Evolutionary conservation across 2,888 invertebrate genomes (phyloP).

Genomic region (Euzetes globulus): DNA sequence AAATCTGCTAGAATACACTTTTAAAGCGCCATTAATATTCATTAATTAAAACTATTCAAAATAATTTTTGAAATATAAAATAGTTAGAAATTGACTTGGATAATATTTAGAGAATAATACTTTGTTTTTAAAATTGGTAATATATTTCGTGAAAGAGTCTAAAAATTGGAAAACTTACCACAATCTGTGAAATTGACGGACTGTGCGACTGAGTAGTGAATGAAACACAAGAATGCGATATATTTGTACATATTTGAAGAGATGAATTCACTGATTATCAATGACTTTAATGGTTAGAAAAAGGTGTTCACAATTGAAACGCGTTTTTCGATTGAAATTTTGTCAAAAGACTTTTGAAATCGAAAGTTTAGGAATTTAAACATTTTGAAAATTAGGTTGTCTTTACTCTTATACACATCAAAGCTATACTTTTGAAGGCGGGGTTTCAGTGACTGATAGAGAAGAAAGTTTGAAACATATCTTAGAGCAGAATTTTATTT

Average conservation of each 20-base stretch:
- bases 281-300: not conserved
- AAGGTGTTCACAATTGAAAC: not conserved
- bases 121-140: too few species aligned
- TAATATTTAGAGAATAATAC: too few species aligned
- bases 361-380: constrained; percentile 11
- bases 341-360: constrained; percentile 20
- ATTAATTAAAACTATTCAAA: too few species aligned
- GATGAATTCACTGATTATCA: not conserved
- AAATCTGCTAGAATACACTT: too few species aligned
- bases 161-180: constrained; percentile 29
- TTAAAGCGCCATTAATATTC: too few species aligned
- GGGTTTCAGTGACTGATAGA: not conserved
- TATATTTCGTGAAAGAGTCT: too few species aligned
- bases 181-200: constrained; percentile 38
- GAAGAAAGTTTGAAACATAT: not conserved
- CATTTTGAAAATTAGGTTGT: constrained; percentile 17
- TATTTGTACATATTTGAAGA: constrained; percentile 8
- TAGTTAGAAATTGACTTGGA: too few species aligned
- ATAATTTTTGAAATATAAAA: too few species aligned
- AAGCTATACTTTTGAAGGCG: constrained; percentile 15
- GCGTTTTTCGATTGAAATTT: not conserved
- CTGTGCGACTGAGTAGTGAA: constrained; percentile 15
- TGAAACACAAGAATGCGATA: constrained; percentile 7
- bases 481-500: not conserved
- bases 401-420: not conserved